Base-by-base conservation (phyloP, 2,888 invertebrate species). In the Clanis bilineata region DNA sequence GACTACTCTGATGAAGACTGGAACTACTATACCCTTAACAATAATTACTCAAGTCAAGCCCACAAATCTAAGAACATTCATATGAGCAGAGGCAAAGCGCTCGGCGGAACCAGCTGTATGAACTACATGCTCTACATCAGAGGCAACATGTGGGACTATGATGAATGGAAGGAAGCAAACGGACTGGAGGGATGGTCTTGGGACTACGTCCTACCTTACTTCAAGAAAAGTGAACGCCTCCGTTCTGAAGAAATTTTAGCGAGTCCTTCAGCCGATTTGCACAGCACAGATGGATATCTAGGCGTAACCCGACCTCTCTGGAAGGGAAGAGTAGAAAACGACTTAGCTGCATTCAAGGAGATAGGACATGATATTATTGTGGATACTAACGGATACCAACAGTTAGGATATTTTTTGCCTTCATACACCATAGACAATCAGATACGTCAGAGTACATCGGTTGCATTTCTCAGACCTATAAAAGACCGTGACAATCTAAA, bases 51-150 rank as follows among this genome's bases (percentile, higher is more conserved):
- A 18, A 55, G 59, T 23, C 74, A 77, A 63, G 67, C 64, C 3
- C 72, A 68, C 15, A 69, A 62, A 54, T 60, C 58, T 0, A 67
- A 67, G 28, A 72, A 38, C n/a, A 65, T 78, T 38, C 67, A 67
- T 18, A 59, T 74, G 93, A 94, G 94, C 0, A 89, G 95, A 45
- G 94, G 94, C 0, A 94, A 94, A 71, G 91, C 92, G 9, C 78
- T 94, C 18, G 96, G 96, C 0, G 96, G 96, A 0, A 91, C 93
- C 12, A 94, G 94, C 57, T 84, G 90, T 0, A 85, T 94, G 1
- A 95, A 96, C 76, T 94, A 92, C 47, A 94, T 95, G 94, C 70
- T 94, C 1, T 94, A 95, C 70, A 82, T 94, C 0, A 86, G 94
- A 65, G 95, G 95, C 0, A 94, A 94, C 74, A 88, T 90, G 39